Evolutionary conservation across 2,888 invertebrate species (phyloP), one percentile per base, ranked within the genome.

Genomic region (Rhopalosiphum nymphaeae): DNA sequence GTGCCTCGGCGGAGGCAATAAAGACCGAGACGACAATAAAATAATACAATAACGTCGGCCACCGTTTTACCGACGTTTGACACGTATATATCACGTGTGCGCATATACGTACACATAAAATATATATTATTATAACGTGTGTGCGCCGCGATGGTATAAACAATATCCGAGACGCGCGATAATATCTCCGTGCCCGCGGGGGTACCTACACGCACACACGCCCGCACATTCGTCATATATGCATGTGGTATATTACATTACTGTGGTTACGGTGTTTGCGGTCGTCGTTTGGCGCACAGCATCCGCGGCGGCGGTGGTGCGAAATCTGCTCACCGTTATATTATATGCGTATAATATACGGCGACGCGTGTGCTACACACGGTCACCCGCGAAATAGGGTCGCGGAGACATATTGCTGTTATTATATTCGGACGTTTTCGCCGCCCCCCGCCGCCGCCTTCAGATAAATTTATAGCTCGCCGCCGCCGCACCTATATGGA

Each of bases 11-110:
- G 78, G 44, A 44, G 49, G 93, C 93, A 89, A 93, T 89, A 89
- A 93, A 84, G 56, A 88, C 89, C 53, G 42, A 26, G 44, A 61
- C 89, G 89, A 42, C 86, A 93, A 93, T 88, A 93, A 88, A 93
- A 93, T 84, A 89, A 78, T 44, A 89, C 93, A 93, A 93, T 89
- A 91, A 91, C 88, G 89, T 93, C 57, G 89, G 36, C 78, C 78
- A 36, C 78, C 78, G 78, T 78, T 36, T 42, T 78, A 78, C 36
- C 36, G 36, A 36, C 78, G 78, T 78, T 78, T 78, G 36, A 78
- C 78, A 36, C 78, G 78, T 78, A 78, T 78, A 78, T 78, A 78
- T 78, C 67, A 46, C 13, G 90, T 10, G 46, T 67, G 90, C 29
- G 49, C 16, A 53, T 53, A 7, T 16, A 21, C 21, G n/a, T 16